Evolutionary conservation across 2,113 vertebrate genomes (phyloP).

Genomic region (Lepus timidus): DNA sequence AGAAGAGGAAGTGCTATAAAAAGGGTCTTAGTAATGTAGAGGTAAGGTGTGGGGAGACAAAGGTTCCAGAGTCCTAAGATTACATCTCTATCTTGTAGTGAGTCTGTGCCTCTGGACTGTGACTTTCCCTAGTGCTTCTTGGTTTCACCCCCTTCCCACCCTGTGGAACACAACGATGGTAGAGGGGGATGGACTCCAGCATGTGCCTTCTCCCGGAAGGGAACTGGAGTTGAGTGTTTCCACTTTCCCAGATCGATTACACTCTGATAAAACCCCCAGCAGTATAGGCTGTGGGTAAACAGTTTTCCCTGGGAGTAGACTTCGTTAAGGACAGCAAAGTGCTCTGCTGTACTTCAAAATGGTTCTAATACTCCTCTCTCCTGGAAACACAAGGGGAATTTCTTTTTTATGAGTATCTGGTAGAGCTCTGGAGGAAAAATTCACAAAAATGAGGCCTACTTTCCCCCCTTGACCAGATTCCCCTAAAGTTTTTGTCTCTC

Average conservation of each 20-base stretch:
- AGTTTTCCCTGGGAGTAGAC: background rate
- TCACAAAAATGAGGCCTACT: background rate
- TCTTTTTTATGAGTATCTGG: background rate
- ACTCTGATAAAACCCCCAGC: background rate
- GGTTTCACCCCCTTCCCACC: too few species aligned
- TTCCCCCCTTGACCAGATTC: background rate
- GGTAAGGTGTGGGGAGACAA: too few species aligned
- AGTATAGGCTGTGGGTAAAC: background rate
- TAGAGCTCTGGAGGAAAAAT: background rate
- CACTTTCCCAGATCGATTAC: background rate
- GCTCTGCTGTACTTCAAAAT: background rate
- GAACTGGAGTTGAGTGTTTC: background rate
- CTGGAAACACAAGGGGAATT: background rate
- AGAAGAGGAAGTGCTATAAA: background rate
- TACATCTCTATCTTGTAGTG: background rate
- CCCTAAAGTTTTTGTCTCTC: background rate
- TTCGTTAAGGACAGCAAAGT: background rate
- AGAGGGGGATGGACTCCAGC: too few species aligned
- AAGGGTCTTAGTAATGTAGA: background rate
- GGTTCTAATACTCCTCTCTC: too few species aligned
- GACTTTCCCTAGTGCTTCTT: background rate
- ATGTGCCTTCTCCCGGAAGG: too few species aligned
- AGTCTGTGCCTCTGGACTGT: background rate
- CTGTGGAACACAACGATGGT: too few species aligned
- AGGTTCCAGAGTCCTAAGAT: background rate